Percentiles rank a stretch among this genome's conserved stretches.
Conservation (phyloP, 2,797 vertebrate genomes). For the Bradypodion ventrale region DNA sequence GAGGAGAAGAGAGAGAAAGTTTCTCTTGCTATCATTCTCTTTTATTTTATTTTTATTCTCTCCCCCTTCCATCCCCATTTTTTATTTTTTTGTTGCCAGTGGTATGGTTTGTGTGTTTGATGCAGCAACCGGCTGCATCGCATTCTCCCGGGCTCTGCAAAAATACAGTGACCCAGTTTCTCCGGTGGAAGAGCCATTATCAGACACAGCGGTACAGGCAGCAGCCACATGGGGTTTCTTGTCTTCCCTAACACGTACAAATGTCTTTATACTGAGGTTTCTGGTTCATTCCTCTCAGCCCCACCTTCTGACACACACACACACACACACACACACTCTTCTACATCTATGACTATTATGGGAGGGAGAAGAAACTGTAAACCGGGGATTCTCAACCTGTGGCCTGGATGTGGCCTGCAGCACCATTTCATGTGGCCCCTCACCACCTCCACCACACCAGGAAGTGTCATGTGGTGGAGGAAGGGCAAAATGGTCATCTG, state of each 20-base stretch:
- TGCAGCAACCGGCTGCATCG: constrained; percentile 13
- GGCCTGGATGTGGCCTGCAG: too few relatives aligned
- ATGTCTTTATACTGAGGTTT: background rate
- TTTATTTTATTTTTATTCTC: too few relatives aligned
- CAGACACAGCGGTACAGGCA: constrained; percentile 32
- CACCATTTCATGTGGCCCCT: too few relatives aligned
- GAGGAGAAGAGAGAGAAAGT: background rate
- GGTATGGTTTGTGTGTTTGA: too few relatives aligned
- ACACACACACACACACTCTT: background rate
- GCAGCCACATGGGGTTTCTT: constrained; percentile 3
- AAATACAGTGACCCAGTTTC: constrained; percentile 70
- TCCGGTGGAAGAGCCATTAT: background rate
- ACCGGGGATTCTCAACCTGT: too few relatives aligned
- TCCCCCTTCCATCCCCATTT: too few relatives aligned
- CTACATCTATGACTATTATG: accelerated
- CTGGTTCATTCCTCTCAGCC: accelerated
- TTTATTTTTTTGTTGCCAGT: too few relatives aligned
- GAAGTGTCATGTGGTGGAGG: too few relatives aligned
- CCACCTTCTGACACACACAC: background rate
- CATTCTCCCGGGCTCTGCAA: constrained; percentile 23
- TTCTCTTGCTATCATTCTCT: background rate
- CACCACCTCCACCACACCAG: too few relatives aligned
- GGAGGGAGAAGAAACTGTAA: background rate
- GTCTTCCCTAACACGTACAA: constrained; percentile 19
- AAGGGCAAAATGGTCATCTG: too few relatives aligned